Conservation (phyloP, 2,113 vertebrate species). For the Cheirogaleus medius region DNA sequence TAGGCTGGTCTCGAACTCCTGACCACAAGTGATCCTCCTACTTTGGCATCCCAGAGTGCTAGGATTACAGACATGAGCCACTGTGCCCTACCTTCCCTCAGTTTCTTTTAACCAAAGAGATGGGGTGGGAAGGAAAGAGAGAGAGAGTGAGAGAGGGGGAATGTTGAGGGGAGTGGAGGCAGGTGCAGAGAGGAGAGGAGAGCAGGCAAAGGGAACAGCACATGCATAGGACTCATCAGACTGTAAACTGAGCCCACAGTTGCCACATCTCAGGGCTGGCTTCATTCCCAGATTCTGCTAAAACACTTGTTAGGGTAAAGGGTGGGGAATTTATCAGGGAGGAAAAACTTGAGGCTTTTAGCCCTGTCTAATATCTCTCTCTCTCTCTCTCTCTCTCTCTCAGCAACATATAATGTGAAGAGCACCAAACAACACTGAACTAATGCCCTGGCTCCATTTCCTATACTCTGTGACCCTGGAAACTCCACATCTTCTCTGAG, state of each 20-base stretch:
- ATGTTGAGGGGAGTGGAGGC: background rate
- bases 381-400: background rate
- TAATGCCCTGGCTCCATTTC: background rate
- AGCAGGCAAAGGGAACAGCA: background rate
- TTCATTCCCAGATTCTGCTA: background rate
- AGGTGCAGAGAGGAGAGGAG: background rate
- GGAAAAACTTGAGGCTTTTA: background rate
- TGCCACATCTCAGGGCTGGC: background rate
- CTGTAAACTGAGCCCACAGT: background rate
- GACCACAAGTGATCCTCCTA: too few species aligned
- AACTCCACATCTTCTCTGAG: background rate
- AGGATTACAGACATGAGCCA: too few species aligned
- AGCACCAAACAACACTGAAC: background rate
- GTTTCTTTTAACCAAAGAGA: too few species aligned
- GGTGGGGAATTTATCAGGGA: background rate
- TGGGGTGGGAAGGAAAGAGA: background rate
- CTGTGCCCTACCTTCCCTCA: background rate
- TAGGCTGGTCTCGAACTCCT: too few species aligned
- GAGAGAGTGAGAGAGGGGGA: background rate
- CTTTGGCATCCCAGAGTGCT: too few species aligned
- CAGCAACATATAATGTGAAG: background rate
- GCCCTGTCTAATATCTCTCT: background rate
- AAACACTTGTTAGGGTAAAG: conserved; percentile 8
- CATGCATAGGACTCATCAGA: background rate
- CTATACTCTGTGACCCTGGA: background rate